Base-by-base conservation (phyloP, 2,797 vertebrate genomes). In the Hippopotamyrus pictus region DNA sequence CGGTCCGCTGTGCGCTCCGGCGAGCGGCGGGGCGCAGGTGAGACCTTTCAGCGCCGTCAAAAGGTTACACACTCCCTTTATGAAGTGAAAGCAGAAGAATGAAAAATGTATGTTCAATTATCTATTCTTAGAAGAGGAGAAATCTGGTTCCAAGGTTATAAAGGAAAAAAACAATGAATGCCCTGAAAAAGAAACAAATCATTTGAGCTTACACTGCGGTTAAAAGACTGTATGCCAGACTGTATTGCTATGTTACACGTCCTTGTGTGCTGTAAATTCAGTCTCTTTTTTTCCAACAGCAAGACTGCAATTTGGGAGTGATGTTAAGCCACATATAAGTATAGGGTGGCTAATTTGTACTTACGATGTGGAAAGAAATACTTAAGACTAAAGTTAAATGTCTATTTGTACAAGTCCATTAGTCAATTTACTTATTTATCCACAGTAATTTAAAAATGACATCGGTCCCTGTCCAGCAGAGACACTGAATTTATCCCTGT, bases 261-360 rank as follows among this genome's bases (percentile, higher is more conserved):
- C 89, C 88, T 87, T 88, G 89, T 89, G 88, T 89, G 88, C 90
- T 88, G 87, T 90, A 90, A 87, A 91, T 88, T 90, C 59, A 53
- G 76, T 89, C 65, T 89, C 76, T 89, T 87, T 87, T 91, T 90
- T 91, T n/a, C n/a, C 89, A 91, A 89, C 88, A 89, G 90, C 90
- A 91, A 92, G 89, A 92, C 92, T 93, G 91, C 91, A 93, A 93
- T 94, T 93, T 93, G 93, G 92, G 92, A 88, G 91, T 91, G 90
- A 90, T 88, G 92, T 92, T 90, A 93, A 92, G 92, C 90, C 90
- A 93, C 83, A 92, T 89, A 91, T 92, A 91, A 93, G 91, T 91
- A 92, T 91, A 92, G 92, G 91, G 90, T 90, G 88, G 91, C 90
- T 90, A 93, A 94, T 93, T 92, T 92, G 90, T 91, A 91, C 92